Percentiles rank a stretch among this genome's conserved stretches.
These are phyloP conservation scores for Ivindomyrus marchei DNA, from an alignment of 2,113 vertebrate genomes.

Conservation along the genomic window DNA sequence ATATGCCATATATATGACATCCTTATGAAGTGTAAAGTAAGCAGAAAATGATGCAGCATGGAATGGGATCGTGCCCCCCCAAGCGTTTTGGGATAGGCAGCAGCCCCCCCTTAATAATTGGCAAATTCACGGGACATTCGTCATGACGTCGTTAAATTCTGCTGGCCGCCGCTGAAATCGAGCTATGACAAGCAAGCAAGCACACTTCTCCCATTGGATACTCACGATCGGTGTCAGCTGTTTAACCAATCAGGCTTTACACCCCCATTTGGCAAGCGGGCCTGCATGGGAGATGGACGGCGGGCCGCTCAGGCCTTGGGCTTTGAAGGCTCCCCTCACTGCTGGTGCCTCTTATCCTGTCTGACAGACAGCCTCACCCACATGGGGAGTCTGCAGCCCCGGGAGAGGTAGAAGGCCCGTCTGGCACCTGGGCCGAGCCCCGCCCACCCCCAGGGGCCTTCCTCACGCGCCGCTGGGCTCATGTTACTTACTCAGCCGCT, in stretches of 20 bases:
- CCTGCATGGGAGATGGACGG: neutral
- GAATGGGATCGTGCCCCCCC: no score
- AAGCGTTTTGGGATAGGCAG: no score
- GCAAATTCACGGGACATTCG: neutral
- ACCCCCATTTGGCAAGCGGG: neutral
- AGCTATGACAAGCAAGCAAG: neutral
- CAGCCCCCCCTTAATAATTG: neutral
- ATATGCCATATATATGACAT: neutral
- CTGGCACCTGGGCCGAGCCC: neutral
- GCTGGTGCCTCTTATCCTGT: neutral
- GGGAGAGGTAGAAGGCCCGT: neutral
- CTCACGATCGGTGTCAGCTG: neutral
- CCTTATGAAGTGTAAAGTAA: neutral
- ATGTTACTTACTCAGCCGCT: neutral
- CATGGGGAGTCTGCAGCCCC: neutral
- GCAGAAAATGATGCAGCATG: neutral
- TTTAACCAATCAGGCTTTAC: neutral
- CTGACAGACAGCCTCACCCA: neutral
- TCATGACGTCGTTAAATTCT: neutral
- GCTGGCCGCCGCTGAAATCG: neutral
- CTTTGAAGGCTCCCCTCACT: neutral
- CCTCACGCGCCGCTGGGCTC: neutral
- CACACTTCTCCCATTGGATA: neutral
- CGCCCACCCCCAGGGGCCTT: neutral
- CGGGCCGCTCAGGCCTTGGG: neutral